Evolutionary conservation across 2,888 invertebrate genomes (phyloP).

Genomic region (Apantesis nais): DNA sequence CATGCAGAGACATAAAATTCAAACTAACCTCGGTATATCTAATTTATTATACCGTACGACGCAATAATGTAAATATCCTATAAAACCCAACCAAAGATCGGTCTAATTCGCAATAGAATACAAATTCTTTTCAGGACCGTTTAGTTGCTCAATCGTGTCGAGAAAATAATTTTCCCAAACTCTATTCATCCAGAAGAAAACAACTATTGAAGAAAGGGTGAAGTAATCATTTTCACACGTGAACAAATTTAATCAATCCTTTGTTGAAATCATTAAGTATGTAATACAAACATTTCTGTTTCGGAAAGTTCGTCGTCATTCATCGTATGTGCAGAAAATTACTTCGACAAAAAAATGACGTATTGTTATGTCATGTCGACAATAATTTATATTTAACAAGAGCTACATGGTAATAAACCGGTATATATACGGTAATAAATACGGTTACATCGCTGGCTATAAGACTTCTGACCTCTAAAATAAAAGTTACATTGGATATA

Average conservation of each 20-base stretch:
- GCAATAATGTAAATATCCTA: background rate
- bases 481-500: no score
- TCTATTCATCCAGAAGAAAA: background rate
- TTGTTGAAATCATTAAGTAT: background rate
- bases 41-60: background rate
- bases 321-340: background rate
- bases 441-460: no score
- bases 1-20: no score
- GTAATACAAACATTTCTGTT: background rate
- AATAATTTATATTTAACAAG: background rate
- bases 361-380: background rate
- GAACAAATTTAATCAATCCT: background rate
- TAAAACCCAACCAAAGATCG: background rate
- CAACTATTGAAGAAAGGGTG: background rate
- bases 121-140: background rate
- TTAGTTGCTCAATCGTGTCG: background rate
- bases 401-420: background rate
- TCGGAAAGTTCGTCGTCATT: background rate
- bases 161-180: background rate
- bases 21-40: background rate
- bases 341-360: no score
- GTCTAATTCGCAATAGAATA: conserved; percentile 1
- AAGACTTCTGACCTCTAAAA: no score
- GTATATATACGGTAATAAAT: no score
- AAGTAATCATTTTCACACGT: background rate